Conservation (phyloP, 2,797 vertebrate genomes). For the Arnoldichthys spilopterus region DNA sequence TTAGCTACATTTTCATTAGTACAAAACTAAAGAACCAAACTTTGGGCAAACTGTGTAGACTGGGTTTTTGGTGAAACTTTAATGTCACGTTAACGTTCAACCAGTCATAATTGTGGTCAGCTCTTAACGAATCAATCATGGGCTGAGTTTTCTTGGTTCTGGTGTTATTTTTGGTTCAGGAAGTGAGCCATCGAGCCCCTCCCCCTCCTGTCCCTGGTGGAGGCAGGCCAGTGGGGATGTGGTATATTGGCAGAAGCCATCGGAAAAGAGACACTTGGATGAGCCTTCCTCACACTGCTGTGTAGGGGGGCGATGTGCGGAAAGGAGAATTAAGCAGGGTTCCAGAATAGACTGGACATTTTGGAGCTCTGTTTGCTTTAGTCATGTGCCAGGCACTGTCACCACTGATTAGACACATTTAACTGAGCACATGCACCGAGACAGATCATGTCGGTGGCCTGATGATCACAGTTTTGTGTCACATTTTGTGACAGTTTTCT, state of each 20-base stretch:
- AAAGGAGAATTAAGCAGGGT: constrained; percentile 33
- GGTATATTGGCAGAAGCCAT: constrained; percentile 69
- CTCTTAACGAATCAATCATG: constrained; percentile 4
- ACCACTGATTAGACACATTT: constrained; percentile 35
- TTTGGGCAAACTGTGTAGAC: neutral
- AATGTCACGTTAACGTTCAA: constrained; percentile 26
- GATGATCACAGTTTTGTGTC: neutral
- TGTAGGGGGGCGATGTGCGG: constrained; percentile 53
- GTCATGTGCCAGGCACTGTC: constrained; percentile 28
- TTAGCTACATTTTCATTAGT: no score
- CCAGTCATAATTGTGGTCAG: constrained; percentile 23
- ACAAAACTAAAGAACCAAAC: no score
- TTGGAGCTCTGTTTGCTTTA: constrained; percentile 33
- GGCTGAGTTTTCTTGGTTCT: constrained; percentile 18
- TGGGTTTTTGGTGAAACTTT: neutral
- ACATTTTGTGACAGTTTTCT: neutral
- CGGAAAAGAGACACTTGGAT: constrained; percentile 71
- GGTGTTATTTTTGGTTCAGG: constrained; percentile 75
- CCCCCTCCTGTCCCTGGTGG: constrained; percentile 64
- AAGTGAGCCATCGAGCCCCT: constrained; percentile 67
- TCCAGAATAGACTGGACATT: constrained; percentile 38
- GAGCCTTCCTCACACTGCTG: constrained; percentile 41
- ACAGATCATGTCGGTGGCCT: constrained; percentile 9
- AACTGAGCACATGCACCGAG: constrained; percentile 29
- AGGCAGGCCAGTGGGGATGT: constrained; percentile 72